A percentile compares a stretch with the other conserved stretches of the same genome.
Evolutionary conservation across 2,113 vertebrate genomes (phyloP).

Genomic region (Eolophus roseicapilla): DNA sequence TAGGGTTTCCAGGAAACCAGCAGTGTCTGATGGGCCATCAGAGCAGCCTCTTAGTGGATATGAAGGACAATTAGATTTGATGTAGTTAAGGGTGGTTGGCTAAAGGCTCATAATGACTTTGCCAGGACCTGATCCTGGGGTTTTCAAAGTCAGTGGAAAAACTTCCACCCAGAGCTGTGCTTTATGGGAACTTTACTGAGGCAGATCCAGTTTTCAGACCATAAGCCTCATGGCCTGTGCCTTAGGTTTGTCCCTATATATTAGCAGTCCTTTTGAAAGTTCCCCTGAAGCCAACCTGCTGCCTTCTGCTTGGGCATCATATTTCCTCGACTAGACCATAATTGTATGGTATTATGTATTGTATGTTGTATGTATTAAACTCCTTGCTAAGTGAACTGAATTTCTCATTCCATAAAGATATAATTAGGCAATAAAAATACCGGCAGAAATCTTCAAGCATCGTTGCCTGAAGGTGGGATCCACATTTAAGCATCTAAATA

Average conservation of each 20-base stretch:
- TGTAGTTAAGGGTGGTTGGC: not conserved
- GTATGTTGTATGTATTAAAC: no score
- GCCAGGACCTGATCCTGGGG: not conserved
- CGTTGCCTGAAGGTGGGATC: not conserved
- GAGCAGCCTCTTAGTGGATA: not conserved
- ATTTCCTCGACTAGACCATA: not conserved
- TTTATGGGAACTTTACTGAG: not conserved
- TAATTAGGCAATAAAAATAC: conserved; percentile 10
- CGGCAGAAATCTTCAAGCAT: not conserved
- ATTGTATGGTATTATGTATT: not conserved
- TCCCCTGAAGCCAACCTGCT: not conserved
- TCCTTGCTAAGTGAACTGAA: not conserved
- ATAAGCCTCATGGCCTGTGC: no score
- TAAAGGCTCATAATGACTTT: not conserved
- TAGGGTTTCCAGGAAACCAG: conserved; percentile 46
- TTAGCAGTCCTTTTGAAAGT: not conserved
- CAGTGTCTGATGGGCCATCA: not conserved
- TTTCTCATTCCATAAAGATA: conserved; percentile 10
- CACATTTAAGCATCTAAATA: not conserved
- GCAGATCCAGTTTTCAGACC: not conserved
- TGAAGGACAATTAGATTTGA: not conserved
- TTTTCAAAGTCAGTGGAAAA: not conserved
- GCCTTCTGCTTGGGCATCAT: not conserved
- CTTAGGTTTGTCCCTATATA: not conserved
- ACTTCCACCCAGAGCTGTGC: not conserved